Conservation (phyloP, 2,888 invertebrate genomes). For the Tetragonula carbonaria region DNA sequence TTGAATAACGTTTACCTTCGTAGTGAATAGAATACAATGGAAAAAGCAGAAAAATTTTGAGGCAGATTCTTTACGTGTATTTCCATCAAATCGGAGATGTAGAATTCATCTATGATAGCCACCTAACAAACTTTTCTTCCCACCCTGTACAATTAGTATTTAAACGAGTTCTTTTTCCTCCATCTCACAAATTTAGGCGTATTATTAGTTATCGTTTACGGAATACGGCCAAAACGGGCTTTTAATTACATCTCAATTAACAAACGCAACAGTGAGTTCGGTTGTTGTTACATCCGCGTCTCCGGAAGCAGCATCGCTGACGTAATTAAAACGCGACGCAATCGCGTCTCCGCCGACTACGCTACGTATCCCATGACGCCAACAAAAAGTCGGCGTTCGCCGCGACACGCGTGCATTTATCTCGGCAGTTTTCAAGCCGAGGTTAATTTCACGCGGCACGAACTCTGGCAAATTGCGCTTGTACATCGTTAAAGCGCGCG, state of each 20-base stretch:
- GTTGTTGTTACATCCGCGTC: conserved; percentile 17
- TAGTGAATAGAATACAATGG: too few species aligned
- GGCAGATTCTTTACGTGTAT: too few species aligned
- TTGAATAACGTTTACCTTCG: too few species aligned
- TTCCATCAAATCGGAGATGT: too few species aligned
- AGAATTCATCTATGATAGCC: too few species aligned
- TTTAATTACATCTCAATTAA: conserved; percentile 49
- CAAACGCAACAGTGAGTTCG: neutral
- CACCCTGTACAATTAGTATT: neutral
- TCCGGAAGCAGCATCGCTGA: conserved; percentile 16
- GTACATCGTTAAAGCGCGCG: conserved; percentile 46
- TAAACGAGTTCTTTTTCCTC: neutral
- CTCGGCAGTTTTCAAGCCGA: conserved; percentile 60
- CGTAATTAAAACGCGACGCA: conserved; percentile 47
- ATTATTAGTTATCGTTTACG: neutral
- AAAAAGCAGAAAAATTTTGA: too few species aligned
- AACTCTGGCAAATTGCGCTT: conserved; percentile 63
- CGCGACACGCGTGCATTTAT: conserved; percentile 45
- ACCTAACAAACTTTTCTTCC: neutral
- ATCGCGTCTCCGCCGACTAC: neutral
- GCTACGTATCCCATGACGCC: neutral
- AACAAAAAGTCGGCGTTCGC: conserved; percentile 41
- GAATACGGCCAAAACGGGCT: neutral
- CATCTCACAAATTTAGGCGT: too few species aligned
- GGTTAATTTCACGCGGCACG: conserved; percentile 75